Evolutionary conservation across 2,797 vertebrate species (phyloP).

Genomic region (Pipistrellus pipistrellus): DNA sequence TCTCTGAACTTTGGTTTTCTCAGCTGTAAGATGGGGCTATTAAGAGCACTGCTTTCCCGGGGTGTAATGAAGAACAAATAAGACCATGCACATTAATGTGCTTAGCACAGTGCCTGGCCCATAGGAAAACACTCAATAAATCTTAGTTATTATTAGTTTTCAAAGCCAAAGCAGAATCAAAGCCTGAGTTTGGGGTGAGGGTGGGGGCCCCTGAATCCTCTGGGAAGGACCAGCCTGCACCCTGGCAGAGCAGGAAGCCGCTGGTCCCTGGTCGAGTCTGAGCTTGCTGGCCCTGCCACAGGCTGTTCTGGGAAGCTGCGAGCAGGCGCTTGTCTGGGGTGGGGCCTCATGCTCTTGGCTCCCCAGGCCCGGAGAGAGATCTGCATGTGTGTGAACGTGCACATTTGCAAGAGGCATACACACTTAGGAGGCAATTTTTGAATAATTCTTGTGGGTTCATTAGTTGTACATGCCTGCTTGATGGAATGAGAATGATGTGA

Average conservation of each 20-base stretch:
- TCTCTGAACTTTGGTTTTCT: not conserved
- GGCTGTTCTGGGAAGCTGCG: conserved; percentile 70
- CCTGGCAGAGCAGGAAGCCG: conserved; percentile 32
- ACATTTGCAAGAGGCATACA: not conserved
- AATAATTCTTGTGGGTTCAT: not conserved
- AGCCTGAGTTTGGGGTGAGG: not conserved
- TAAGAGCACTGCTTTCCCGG: not conserved
- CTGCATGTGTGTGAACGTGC: not conserved
- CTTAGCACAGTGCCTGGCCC: not conserved
- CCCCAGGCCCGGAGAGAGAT: conserved; percentile 76
- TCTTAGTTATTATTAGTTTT: conserved; percentile 4
- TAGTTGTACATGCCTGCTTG: not conserved
- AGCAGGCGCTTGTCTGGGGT: conserved; percentile 84
- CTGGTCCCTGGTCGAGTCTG: conserved; percentile 25
- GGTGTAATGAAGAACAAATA: not conserved
- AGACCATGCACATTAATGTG: fast-evolving
- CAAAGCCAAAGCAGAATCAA: not conserved
- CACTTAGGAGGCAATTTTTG: not conserved
- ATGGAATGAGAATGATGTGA: not conserved
- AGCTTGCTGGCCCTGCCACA: conserved; percentile 70
- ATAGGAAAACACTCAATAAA: not conserved
- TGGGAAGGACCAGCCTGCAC: conserved; percentile 14
- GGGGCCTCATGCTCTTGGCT: conserved; percentile 78
- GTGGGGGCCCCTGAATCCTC: not conserved
- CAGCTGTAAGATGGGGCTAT: not conserved